These are phyloP conservation scores for Syndactyla subalaris DNA, from an alignment of 2,797 vertebrate species.

Conservation along the genomic window DNA sequence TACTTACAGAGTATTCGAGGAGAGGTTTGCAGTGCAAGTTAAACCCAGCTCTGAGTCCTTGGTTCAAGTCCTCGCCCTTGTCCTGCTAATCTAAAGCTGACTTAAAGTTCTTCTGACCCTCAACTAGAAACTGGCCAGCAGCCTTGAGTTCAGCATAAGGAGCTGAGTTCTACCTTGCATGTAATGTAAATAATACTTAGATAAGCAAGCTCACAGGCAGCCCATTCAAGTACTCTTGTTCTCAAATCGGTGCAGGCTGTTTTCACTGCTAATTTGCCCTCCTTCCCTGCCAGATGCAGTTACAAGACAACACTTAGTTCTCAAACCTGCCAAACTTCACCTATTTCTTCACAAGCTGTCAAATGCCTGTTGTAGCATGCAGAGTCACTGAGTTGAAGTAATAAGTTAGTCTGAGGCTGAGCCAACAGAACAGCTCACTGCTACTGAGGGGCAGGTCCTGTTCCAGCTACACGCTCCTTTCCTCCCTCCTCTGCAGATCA, in stretches of 20 bases:
- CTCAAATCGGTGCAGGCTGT: not conserved
- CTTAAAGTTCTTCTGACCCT: not conserved
- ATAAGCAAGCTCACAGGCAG: not conserved
- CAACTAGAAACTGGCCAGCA: not conserved
- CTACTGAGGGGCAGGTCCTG: not conserved
- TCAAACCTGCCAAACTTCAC: not conserved
- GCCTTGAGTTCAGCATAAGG: not conserved
- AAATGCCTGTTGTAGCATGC: not conserved
- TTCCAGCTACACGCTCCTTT: not conserved
- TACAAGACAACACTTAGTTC: not conserved
- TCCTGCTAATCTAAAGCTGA: not conserved
- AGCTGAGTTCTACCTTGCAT: not conserved
- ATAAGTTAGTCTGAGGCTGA: not conserved
- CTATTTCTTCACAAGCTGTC: not conserved
- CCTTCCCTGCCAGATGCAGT: not conserved
- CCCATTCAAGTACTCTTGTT: not conserved
- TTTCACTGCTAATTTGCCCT: not conserved
- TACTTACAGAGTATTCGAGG: not conserved
- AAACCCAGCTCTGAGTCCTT: not conserved
- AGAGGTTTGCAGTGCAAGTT: not conserved
- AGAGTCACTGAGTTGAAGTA: not conserved
- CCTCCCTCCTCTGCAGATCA: not conserved
- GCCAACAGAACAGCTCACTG: not conserved
- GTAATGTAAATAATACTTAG: not conserved
- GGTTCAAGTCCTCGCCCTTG: not conserved